Evolutionary conservation across 2,797 vertebrate species (phyloP), one percentile per base, ranked within the genome.

Genomic region (Toxotes lorentzi): DNA sequence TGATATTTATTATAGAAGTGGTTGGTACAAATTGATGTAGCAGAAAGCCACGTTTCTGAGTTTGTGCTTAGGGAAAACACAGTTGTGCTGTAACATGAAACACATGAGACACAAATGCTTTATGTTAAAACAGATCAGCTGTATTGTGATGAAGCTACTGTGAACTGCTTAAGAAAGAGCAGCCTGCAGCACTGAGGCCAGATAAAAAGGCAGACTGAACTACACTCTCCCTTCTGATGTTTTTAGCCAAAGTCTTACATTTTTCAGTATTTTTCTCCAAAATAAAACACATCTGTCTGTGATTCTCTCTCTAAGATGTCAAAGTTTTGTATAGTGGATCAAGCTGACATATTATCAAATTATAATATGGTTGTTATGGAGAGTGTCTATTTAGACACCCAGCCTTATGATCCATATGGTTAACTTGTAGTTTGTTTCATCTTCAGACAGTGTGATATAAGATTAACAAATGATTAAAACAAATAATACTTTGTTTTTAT

Each of bases 181-280:
- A 54, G 74, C 65, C 56, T 76, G 72, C 69, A 78, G 79, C 54
- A 38, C 51, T 43, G 60, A 60, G 23, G 43, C 16, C 62, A 78
- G 35, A 76, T 83, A 57, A 84, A 79, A 72, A 76, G 24, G 2
- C 10, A 70, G 48, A 50, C 21, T 66, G 21, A 80, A 70, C 67
- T 3, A 12, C 53, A 12, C 57, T 61, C 50, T 53, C 23, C 24
- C 27, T 10, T 65, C 47, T 72, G 38, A 40, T 50, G 68, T 62
- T 69, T 56, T 78, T n/a, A 38, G 10, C 7, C 16, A 7, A 1
- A 24, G 12, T 76, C 54, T 17, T 86, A 70, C 59, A 73, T 65
- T 74, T 80, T 84, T 76, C 48, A 68, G n/a, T 50, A 59, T 69
- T 38, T 41, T 59, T 45, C 43, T 64, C 41, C 53, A 50, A 57